Evolutionary conservation across 2,888 invertebrate species (phyloP), one percentile per base, ranked within the genome.

Genomic region (Oligia strigilis): DNA sequence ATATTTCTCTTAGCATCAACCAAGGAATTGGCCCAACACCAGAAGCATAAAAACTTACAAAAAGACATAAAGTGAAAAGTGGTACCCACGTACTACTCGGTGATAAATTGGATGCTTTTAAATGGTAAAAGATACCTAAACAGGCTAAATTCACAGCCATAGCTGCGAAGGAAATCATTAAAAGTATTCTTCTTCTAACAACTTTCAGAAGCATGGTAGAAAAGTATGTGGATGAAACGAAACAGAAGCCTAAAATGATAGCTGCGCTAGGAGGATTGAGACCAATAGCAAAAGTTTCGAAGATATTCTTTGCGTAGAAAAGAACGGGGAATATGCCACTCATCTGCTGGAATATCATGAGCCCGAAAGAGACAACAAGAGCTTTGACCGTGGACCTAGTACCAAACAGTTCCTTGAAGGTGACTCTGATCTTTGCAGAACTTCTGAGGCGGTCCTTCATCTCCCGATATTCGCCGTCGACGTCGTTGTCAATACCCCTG

Each of bases 21-120:
- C 98, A 98, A 0, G 98, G 98, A 49, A 98, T 97, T 0, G 98
- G 98, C 0, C 98, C 98, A 40, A 97, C 97, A 1, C 98, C 98
- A 46, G 98, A 93, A 0, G 98, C 97, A 90, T 98, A 98, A 0
- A 97, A 96, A 8, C 97, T 95, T 4, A 98, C 97, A 90, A 97
- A 98, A 14, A 97, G 83, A 17, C 97, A 96, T 14, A 98, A 91
- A 40, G 97, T 96, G 0, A 97, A 92, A 0, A 98, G 92, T 0
- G 98, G 98, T 3, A 98, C 90, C 97, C 97, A 97, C 0, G 94
- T 94, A 49, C 92, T 91, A 60, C 91, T 92, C 0, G 88, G 66
- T 0, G 92, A 87, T 23, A 92, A 79, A 76, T 92, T 92, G 0
- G 95, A 92, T 2, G 92, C 93, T 81, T 92, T 93, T 73, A 96